Evolutionary conservation across 2,113 vertebrate genomes (phyloP).

Genomic region (Piaya cayana): DNA sequence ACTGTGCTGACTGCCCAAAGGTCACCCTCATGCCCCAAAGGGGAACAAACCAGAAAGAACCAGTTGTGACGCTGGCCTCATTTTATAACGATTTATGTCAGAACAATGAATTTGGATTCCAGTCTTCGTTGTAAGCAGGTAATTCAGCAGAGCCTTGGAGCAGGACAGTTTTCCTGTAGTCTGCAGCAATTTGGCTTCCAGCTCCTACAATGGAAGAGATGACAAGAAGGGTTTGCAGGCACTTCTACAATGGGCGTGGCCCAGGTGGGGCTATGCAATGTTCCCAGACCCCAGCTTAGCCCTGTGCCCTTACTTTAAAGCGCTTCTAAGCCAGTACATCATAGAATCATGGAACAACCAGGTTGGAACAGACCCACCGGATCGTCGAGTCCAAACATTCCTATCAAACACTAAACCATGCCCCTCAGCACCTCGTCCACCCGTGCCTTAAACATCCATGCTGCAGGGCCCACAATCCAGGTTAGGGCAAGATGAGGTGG

Average conservation of each 20-base stretch:
- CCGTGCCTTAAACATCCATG: no score
- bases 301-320: accelerated
- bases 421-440: no score
- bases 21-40: background rate
- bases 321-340: accelerated
- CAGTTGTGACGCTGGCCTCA: background rate
- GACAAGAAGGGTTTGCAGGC: background rate
- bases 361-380: no score
- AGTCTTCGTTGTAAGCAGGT: background rate
- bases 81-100: background rate
- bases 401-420: no score
- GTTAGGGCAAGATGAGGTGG: accelerated
- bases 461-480: accelerated
- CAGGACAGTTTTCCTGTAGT: background rate
- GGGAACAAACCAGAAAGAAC: background rate
- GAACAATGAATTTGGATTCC: background rate
- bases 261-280: accelerated
- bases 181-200: background rate
- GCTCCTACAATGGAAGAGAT: background rate
- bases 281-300: background rate
- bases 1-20: background rate
- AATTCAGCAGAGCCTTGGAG: background rate
- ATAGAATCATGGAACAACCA: no score
- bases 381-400: no score
- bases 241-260: accelerated